Conservation (phyloP, 2,797 vertebrate species). For the Lutjanus argentimaculatus region DNA sequence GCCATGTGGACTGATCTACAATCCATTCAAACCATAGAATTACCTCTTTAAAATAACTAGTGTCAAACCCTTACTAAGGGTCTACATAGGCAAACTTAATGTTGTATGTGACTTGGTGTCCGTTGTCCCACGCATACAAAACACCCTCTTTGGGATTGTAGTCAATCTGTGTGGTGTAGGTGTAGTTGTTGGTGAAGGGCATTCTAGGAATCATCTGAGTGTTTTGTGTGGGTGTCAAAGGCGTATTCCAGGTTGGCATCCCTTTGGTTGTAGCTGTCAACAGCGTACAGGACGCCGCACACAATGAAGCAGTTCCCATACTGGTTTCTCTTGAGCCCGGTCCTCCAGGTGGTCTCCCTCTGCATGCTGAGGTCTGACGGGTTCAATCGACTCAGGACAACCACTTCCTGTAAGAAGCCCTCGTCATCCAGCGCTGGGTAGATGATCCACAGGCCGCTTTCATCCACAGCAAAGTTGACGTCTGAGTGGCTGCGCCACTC, state of each 20-base stretch:
- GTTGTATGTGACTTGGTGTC: constrained; percentile 96
- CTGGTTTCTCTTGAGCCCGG: constrained; percentile 91
- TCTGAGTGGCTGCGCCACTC: constrained; percentile 93
- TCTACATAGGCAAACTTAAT: constrained; percentile 93
- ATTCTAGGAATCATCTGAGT: constrained; percentile 96
- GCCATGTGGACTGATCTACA: constrained; percentile 93
- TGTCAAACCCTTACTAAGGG: constrained; percentile 57
- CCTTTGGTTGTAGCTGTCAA: constrained; percentile 93
- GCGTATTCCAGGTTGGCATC: constrained; percentile 96
- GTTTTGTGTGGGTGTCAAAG: constrained; percentile 98
- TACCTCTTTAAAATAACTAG: constrained; percentile 46
- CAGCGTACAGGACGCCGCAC: constrained; percentile 95
- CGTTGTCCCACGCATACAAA: constrained; percentile 97
- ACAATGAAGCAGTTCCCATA: constrained; percentile 97
- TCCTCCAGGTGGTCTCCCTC: constrained; percentile 97
- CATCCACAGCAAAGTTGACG: constrained; percentile 94
- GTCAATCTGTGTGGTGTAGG: constrained; percentile 96
- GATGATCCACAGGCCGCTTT: constrained; percentile 97
- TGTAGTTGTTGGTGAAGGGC: constrained; percentile 95
- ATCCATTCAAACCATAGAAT: constrained; percentile 82
- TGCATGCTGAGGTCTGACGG: constrained; percentile 92
- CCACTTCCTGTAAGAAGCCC: constrained; percentile 94
- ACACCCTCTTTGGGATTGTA: constrained; percentile 97
- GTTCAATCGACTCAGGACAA: constrained; percentile 94
- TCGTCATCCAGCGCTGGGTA: constrained; percentile 95